Base-by-base conservation (phyloP, 2,113 vertebrate genomes). In the Cisticola juncidis region DNA sequence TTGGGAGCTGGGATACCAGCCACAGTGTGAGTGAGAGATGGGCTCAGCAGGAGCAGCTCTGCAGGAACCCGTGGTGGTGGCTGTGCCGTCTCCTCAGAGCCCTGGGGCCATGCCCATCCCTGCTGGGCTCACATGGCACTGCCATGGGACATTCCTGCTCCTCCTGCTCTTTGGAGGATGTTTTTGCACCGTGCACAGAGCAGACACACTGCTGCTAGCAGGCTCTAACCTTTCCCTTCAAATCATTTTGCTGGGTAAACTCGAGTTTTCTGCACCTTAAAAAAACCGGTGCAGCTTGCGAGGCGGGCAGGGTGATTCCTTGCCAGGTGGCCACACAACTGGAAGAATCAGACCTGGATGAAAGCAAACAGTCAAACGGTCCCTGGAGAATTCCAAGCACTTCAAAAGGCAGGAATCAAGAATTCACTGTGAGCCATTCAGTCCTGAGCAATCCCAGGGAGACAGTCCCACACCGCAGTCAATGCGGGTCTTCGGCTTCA, bases 1-100 rank as follows among this genome's bases (percentile, higher is more conserved):
- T 20, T 4, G 7, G 10, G 16, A 68, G 26, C 0, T 2, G 25
- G 13, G 4, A 9, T 1, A 57, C 2, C 56, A 61, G n/a, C 40
- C 25, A 1, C 14, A 26, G 47, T 8, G 51, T 0, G 1, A 48
- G 19, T 23, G 51, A 90, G 57, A 73, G 36, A 10, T 1, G 5
- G 44, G 29, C 18, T 9, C 19, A 38, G 36, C 56, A 35, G 31
- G 4, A 71, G 60, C 85, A 84, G 71, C 66, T 74, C 64, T 76
- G 47, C 26, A 86, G 60, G 28, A 45, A 5, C 4, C 44, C 12
- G 14, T 24, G 12, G 16, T 54, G 25, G 47, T 15, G 44, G n/a
- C 82, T 68, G 62, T 40, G 62, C 11, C 45, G 5, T 5, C 35
- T 60, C 12, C 78, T 76, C 70, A 54, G 77, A 79, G 88, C 79